A percentile compares a stretch with the other conserved stretches of the same genome.
Conservation (phyloP, 2,797 vertebrate species). For the Petrocephalus sullivani region DNA sequence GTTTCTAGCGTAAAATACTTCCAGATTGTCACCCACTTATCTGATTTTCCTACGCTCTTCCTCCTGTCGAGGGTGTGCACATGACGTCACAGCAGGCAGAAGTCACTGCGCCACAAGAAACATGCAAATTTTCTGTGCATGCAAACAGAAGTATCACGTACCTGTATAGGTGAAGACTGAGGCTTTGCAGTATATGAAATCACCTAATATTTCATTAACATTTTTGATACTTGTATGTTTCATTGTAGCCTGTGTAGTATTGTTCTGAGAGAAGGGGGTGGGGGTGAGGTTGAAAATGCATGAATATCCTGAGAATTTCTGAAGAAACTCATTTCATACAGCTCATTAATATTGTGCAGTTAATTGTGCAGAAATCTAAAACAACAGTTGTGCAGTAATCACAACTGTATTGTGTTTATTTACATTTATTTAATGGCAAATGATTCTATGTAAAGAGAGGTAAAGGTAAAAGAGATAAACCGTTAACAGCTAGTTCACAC, state of each 20-base stretch:
- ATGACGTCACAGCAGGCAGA: no score
- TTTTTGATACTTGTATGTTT: neutral
- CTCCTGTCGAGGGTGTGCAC: no score
- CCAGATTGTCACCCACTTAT: no score
- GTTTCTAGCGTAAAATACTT: no score
- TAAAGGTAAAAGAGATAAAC: neutral
- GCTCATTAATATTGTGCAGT: neutral
- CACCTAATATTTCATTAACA: neutral
- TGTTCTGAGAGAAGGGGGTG: neutral
- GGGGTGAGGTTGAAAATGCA: no score
- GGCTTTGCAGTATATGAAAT: slow-evolving; percentile 6
- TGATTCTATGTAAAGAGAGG: neutral
- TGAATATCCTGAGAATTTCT: neutral
- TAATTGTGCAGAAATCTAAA: neutral
- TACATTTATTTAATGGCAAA: neutral
- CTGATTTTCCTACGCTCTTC: no score
- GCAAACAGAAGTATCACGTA: neutral
- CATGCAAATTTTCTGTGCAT: neutral
- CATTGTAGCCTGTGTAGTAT: neutral
- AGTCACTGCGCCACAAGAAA: no score
- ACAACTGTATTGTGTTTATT: neutral
- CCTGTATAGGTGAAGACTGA: slow-evolving; percentile 19
- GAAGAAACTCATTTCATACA: neutral
- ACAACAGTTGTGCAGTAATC: neutral
- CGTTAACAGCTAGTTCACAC: neutral